Evolutionary conservation across 2,797 vertebrate species (phyloP), one percentile per base, ranked within the genome.

Genomic region (Alectoris magna): DNA sequence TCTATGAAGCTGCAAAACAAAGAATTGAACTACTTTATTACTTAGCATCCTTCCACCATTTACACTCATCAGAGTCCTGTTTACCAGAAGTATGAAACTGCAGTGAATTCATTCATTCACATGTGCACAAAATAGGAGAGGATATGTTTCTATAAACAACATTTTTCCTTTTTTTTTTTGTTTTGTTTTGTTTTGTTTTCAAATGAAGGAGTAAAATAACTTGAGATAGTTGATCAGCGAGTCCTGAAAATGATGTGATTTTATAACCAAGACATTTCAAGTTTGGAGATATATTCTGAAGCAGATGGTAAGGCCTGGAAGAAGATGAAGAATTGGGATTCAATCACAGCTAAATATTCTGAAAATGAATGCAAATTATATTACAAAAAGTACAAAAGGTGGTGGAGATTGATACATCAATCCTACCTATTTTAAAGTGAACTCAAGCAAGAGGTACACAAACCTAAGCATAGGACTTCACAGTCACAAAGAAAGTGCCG

Each of bases 271-370:
- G 38, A 39, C 46, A 60, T 76, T 82, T 80, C 41, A 84, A 0
- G 3, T 26, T 91, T 88, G 71, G 66, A 75, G 85, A 83, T 75
- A 39, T 38, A 78, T 85, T 94, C 69, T 84, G 56, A 94, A 93
- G 49, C 91, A 94, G 86, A 96, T 88, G 72, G 68, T 46, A 80
- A 63, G 36, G 56, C 62, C 72, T 90, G 75, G 78, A 88, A 91
- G 72, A 94, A 78, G 39, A 90, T 63, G 39, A 88, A 90, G 75
- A 88, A 80, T 1, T 69, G 66, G 34, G 44, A 91, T 85, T 74
- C 72, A 77, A 49, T 12, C n/a, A 77, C 46, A 75, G 69, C 6
- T 85, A 91, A 88, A 72, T 88, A 55, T 94, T 91, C 86, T 80
- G 23, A 93, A 94, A 87, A 94, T 49, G 11, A 84, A 59, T 71